Base-by-base conservation (phyloP, 2,888 invertebrate genomes). In the Cremastobaeus sp. region DNA sequence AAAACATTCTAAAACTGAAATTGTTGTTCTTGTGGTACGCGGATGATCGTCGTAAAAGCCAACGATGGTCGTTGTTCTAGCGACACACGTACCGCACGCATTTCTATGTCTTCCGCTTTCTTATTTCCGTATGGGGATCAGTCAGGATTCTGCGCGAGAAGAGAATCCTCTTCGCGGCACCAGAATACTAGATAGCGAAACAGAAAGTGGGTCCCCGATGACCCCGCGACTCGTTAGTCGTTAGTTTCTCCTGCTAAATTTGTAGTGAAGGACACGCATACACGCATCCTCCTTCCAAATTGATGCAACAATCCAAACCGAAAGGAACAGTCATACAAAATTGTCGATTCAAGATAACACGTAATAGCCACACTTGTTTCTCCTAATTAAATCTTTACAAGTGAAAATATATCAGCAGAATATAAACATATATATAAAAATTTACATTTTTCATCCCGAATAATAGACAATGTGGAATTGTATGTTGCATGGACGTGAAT, bases 51-150 rank as follows among this genome's bases (percentile, higher is more conserved):
- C 55, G 62, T 68, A 65, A 62, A 60, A 55, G 54, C 35, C 41
- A 72, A 57, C 28, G 35, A 32, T 32, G 41, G 25, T 39, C 50
- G 71, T 71, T 57, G 71, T 55, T 72, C 32, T 6, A 60, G 32
- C 60, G 57, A 57, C 73, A 66, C 50, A 28, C 69, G 74, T 60
- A 43, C 32, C 12, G 8, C 9, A 20, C 21, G 30, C 17, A 70
- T 65, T 65, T 74, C 55, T 65, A 65, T 14, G 55, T 50, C 74
- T 74, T 74, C 74, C 74, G 74, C 74, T 74, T 74, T 74, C 74
- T 52, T 64, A 62, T 68, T 73, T 68, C 73, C 73, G 68, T 69
- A 69, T 64, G 74, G 52, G 69, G 64, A 65, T 69, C 45, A 35
- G 55, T 28, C 18, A 60, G 21, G 66, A 50, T 50, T 37, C 60